Conservation (phyloP, 2,797 vertebrate species). For the Gila robusta region DNA sequence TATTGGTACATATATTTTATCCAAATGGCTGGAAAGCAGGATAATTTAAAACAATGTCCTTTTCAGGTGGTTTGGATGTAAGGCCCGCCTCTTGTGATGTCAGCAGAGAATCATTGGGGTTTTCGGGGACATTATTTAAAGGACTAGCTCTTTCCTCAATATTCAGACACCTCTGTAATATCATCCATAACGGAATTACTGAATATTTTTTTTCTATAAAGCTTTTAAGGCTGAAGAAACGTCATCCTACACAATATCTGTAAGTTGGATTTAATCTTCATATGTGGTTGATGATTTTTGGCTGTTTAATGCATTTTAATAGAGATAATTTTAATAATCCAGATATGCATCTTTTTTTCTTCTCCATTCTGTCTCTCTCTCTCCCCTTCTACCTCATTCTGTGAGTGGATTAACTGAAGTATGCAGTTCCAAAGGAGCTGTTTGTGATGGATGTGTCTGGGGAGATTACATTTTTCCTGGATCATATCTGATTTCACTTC, state of each 20-base stretch:
- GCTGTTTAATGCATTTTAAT: constrained; percentile 34
- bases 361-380: constrained; percentile 18
- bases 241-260: constrained; percentile 40
- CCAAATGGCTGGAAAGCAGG: background rate
- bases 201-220: constrained; percentile 26
- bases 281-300: constrained; percentile 25
- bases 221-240: constrained; percentile 47
- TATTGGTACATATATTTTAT: background rate
- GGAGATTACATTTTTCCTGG: constrained; percentile 48
- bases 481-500: constrained; percentile 49
- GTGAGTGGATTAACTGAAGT: constrained; percentile 52
- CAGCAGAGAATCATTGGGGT: constrained; percentile 59
- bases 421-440: constrained; percentile 48
- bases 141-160: constrained; percentile 47
- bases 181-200: constrained; percentile 61
- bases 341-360: constrained; percentile 7
- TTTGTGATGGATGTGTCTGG: constrained; percentile 58
- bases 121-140: constrained; percentile 69
- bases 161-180: constrained; percentile 59
- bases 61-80: constrained; percentile 51
- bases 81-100: constrained; percentile 66
- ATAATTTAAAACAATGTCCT: constrained; percentile 41
- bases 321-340: constrained; percentile 13
- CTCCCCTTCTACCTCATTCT: background rate
- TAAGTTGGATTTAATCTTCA: constrained; percentile 56